Base-by-base conservation (phyloP, 2,888 invertebrate species). In the Cataglyphis albicans region DNA sequence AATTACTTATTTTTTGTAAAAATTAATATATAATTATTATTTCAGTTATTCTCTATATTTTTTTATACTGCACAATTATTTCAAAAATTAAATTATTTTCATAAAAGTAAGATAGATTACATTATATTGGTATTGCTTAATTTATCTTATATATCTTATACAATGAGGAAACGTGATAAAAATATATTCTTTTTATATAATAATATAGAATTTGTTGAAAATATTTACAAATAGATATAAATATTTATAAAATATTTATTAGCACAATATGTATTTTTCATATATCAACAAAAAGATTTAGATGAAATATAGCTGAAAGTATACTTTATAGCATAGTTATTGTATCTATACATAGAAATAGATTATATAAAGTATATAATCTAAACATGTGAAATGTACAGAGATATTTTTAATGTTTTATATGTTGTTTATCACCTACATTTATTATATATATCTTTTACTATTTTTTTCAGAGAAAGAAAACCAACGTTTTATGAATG, bases 361-460 rank as follows among this genome's bases (percentile, higher is more conserved):
- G 7, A 68, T 38, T 52, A 52, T 29, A 29, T 67, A 32, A 10
- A 0, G 0, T 52, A 35, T 7, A 12, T 38, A 55, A 9, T 67
- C 25, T 41, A 57, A 57, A 68, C 21, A 57, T 44, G 3, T 74
- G 12, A 65, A 48, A 48, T 75, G 10, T 10, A 15, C 7, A 15
- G 9, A 76, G 38, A 55, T 74, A 35, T 75, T 25, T 18, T 25
- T 35, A 52, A 65, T 59, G 18, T 65, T 64, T 21, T n/a, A 41
- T 5, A 12, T 65, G 25, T 25, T 52, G 52, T 52, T 25, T 29
- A 48, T 48, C 5, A 64, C 21, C 10, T 15, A 21, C n/a, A 52
- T 12, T 41, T 29, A 63, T 29, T 12, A 21, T 25, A 64, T 64
- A 65, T 18, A 55, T 18, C 10, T 32, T 57, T 29, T n/a, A 29